A percentile compares a stretch with the other conserved stretches of the same genome.
Evolutionary conservation across 2,888 invertebrate genomes (phyloP).

Genomic region (Limnephilus rhombicus): DNA sequence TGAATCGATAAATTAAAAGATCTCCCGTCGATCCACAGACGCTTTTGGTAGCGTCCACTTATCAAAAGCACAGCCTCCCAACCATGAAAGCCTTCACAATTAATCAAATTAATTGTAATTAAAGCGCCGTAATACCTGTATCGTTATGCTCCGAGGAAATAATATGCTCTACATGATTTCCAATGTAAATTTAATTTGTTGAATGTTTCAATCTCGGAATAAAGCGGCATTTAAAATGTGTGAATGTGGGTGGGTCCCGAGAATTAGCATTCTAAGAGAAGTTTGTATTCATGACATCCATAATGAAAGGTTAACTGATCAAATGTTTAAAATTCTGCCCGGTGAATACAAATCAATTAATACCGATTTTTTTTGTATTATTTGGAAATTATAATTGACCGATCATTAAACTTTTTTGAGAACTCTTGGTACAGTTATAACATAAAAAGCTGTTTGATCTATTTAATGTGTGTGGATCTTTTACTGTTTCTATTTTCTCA

Average conservation of each 20-base stretch:
- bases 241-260: neutral
- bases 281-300: too few relatives aligned
- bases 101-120: slow-evolving; percentile 66
- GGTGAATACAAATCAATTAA: neutral
- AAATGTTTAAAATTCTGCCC: neutral
- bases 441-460: slow-evolving; percentile 55
- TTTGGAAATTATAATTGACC: neutral
- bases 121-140: slow-evolving; percentile 52
- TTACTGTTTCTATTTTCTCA: slow-evolving; percentile 7
- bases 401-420: neutral
- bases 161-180: slow-evolving; percentile 17
- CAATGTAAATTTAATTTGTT: slow-evolving; percentile 29
- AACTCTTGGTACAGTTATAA: neutral
- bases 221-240: neutral
- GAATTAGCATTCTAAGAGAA: neutral
- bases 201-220: slow-evolving; percentile 42
- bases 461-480: slow-evolving; percentile 38
- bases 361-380: neutral
- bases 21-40: slow-evolving; percentile 60
- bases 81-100: slow-evolving; percentile 56
- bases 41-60: slow-evolving; percentile 63
- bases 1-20: slow-evolving; percentile 61
- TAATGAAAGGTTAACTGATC: neutral
- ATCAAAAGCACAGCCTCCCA: slow-evolving; percentile 61
- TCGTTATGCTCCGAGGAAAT: neutral